Base-by-base conservation (phyloP, 2,888 invertebrate species). In the Minunthozetes semirufus region DNA sequence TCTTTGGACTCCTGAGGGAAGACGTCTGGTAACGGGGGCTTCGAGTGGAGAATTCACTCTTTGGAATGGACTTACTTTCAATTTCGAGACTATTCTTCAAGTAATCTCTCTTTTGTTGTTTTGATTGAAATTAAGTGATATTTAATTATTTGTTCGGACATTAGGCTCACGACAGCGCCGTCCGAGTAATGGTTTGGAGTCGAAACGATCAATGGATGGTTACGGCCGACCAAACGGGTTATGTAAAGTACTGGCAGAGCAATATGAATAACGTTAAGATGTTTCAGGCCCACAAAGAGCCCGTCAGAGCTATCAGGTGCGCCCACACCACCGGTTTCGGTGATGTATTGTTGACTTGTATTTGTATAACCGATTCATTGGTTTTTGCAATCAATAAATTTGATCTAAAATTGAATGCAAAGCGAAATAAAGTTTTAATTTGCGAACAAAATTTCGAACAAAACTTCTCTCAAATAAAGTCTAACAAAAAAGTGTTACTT, bases 221-320 rank as follows among this genome's bases (percentile, higher is more conserved):
- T 77, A 98, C 98, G 0, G 99, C 94, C 27, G 99, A 99, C 85
- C 97, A 98, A 83, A 91, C 92, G 72, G 99, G 99, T 77, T 99
- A 93, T 84, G 94, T 99, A 79, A 99, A 99, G 83, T 99, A 99
- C 86, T 99, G 99, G 99, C 99, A 99, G 87, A 94, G 96, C 80
- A 99, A 99, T 85, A 99, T 99, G 99, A 99, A 99, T 87, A 99
- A 99, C 86, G 99, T 99, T 76, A 98, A 99, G 88, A 98, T 99
- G 96, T 99, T 95, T 87, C 98, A 98, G 86, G 99, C 98, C 75
- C 99, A 99, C 85, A 98, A 99, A 88, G 99, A 99, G 87, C 94
- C 99, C 79, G 91, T 99, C 81, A 89, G 99, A 85, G 97, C 97
- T 86, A 91, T 99, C 87, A 93, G 93, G 93, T 94, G 90, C 27